Evolutionary conservation across 1,140 invertebrate genomes (phyloP), one percentile per base, ranked within the genome.

Genomic region (Gyrodactylus salaris): DNA sequence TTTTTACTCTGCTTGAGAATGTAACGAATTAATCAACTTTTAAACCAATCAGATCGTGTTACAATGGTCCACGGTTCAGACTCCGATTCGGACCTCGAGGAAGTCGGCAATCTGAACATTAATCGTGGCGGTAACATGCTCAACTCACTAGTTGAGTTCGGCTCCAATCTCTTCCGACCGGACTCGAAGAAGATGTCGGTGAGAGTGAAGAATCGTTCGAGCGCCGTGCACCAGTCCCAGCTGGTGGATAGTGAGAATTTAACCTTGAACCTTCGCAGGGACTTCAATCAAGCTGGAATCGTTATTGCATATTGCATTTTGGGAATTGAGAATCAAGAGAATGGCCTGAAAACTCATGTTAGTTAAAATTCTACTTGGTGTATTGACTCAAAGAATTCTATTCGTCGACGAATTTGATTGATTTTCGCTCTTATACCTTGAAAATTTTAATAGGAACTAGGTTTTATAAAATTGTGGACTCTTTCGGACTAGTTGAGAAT

Each of bases 91-190:
- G 68, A 69, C 24, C 16, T 24, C 7, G 68, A 69, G 1, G 23
- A 20, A 21, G 24, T 23, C 7, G 7, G 20, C 20, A 69, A 20
- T 21, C 20, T 20, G 1, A 23, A 21, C 23, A 23, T 54, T 21
- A 69, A 69, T 69, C 68, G 68, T 21, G 24, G 20, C 26, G 70
- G 70, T 1, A 25, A 54, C n/a, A n/a, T 71, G 25, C 1, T 71
- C 21, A 71, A 71, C 2, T 24, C 70, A 22, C 21, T 71, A 1
- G 70, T 71, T 22, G 70, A 71, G 25, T 71, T 71, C n/a, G 70
- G 70, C 26, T 71, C 70, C 25, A 71, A 71, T 71, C 25, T 71
- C 7, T 71, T 71, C 26, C 70, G 70, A 1, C 70, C 21, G 20
- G 23, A 54, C n/a, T 54, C 34, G n/a, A 54, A 54, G 34, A 54